Evolutionary conservation across 2,888 invertebrate species (phyloP), one percentile per base, ranked within the genome.

Genomic region (Andrena dorsata): DNA sequence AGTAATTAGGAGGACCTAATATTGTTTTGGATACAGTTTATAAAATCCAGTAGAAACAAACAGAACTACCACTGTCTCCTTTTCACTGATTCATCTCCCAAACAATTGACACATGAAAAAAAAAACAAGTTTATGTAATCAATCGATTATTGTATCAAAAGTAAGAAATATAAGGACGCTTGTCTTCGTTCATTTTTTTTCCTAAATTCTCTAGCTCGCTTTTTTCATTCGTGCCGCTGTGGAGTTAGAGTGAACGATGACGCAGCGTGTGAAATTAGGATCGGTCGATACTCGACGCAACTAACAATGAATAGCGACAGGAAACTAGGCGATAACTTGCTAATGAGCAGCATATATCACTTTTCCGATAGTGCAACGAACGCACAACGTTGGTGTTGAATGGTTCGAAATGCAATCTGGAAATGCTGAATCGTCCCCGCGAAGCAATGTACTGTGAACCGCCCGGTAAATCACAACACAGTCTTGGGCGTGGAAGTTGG

Each of bases 291-390:
- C 60, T 78, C 35, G 85, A 76, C 75, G 76, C 73, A 76, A 82
- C 66, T 65, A 72, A 74, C 73, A 85, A 78, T 85, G 85, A 85
- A 85, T 87, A 80, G 75, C 70, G 83, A 85, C 85, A 77, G 85
- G 87, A 85, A 87, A 77, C 86, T 87, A 86, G 88, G 82, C 76
- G 88, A 84, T 81, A 88, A 84, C 87, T 86, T 85, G 87, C 84
- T 87, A 87, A 87, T 87, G 87, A 87, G 86, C 76, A 84, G 76
- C 80, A 78, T 85, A 80, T 84, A 87, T 87, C 87, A 87, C 88
- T 88, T 86, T 86, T 85, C 87, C 86, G 83, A 87, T 87, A 86
- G 76, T 80, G 87, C 85, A 81, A 81, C 73, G 84, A 83, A 76
- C 71, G 78, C 85, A 78, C 77, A 78, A 81, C 86, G 86, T 68